A percentile compares a stretch with the other conserved stretches of the same genome.
Conservation (phyloP, 2,888 invertebrate species). For the Thereva unica region DNA sequence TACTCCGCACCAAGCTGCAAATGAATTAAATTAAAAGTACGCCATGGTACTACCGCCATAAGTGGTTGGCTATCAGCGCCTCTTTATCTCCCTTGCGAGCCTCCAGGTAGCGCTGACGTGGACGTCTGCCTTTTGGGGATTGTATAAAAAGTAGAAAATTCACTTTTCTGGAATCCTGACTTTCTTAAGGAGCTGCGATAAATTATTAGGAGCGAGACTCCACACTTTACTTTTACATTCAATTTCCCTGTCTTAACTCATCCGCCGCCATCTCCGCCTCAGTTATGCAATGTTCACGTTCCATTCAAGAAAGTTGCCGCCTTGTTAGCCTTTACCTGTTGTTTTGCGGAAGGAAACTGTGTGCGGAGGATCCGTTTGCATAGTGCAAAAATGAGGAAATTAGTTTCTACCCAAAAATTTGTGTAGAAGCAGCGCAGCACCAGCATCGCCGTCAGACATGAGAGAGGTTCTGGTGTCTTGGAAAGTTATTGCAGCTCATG, state of each 20-base stretch:
- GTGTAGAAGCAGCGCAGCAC: slow-evolving; percentile 3
- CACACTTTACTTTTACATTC: slow-evolving; percentile 31
- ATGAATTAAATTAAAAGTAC: too few species aligned
- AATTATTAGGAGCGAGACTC: not conserved
- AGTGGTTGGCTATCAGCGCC: too few species aligned
- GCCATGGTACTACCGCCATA: too few species aligned
- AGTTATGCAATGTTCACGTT: slow-evolving; percentile 22
- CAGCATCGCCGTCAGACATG: slow-evolving; percentile 21
- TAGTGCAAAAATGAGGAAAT: slow-evolving; percentile 19
- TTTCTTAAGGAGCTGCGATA: too few species aligned
- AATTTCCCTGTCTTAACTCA: slow-evolving; percentile 31
- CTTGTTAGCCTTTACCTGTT: slow-evolving; percentile 27
- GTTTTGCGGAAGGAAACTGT: not conserved
- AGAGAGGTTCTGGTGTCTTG: not conserved
- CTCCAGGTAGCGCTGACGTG: too few species aligned
- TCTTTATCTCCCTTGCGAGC: too few species aligned
- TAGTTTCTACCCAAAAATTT: slow-evolving; percentile 27
- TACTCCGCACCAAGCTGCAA: too few species aligned
- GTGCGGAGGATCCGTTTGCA: not conserved
- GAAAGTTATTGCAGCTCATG: not conserved
- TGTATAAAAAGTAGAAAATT: too few species aligned
- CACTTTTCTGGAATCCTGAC: too few species aligned
- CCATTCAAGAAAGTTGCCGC: slow-evolving; percentile 26
- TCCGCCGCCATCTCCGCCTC: slow-evolving; percentile 7
- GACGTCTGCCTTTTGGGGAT: too few species aligned